Base-by-base conservation (phyloP, 2,797 vertebrate genomes). In the Paratrypauchen microcephalus region DNA sequence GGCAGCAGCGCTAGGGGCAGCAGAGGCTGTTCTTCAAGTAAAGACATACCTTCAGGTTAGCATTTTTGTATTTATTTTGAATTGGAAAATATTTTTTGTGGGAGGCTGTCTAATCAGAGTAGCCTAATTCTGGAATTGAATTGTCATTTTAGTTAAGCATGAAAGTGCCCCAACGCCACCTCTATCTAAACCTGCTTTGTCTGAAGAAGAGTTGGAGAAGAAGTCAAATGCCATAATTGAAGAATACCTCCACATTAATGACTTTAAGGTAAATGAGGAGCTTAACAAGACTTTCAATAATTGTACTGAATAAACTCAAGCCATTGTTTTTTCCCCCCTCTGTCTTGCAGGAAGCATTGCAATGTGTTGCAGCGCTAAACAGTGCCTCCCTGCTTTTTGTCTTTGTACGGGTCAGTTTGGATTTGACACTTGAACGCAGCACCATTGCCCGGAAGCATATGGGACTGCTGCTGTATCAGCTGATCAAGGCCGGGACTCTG, bases 161-260 rank as follows among this genome's bases (percentile, higher is more conserved):
- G 96, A 97, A 64, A 83, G 87, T 0, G 73, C 86, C 15, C 87
- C 94, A 19, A 90, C 93, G 21, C 91, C 93, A 0, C 86, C 91
- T n/a, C 84, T 89, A 3, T 74, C 90, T 0, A 96, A 96, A 70
- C 92, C 96, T 0, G 66, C 77, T 0, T 70, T 99, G 69, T 96
- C 94, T 0, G 96, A 99, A 74, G 97, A 96, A 52, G 96, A 97
- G 70, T 58, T 99, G 62, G 97, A 97, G 68, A 99, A 96, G 92
- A 99, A 98, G 82, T 93, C 97, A 0, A 94, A 91, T 63, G 95
- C 97, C 3, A 99, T 99, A 73, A 94, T 96, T 72, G 97, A 99
- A 79, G 97, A 99, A 63, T 99, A 97, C 69, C 91, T 99, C 65
- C 97, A 99, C 89, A 96, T 99, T 80, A 99, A 97, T 68, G 97